Conservation (phyloP, 2,888 invertebrate species). For the Caenorhabditis japonica region DNA sequence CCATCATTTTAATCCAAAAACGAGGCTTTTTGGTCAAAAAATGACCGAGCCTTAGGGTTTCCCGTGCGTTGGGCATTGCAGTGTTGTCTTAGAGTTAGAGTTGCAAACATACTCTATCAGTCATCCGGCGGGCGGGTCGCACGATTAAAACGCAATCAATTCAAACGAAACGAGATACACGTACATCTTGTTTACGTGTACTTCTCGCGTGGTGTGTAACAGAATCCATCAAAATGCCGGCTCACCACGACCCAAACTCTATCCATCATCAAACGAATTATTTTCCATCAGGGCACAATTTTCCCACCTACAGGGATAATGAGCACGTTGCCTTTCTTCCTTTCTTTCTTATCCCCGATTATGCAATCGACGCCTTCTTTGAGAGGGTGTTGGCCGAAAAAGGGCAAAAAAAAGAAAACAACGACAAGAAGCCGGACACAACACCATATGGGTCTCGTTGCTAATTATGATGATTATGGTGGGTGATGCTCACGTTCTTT, state of each 20-base stretch:
- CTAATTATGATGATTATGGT: conserved; percentile 34
- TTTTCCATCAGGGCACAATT: neutral
- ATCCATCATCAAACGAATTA: conserved; percentile 1
- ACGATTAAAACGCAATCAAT: conserved; percentile 49
- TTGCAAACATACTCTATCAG: conserved; percentile 24
- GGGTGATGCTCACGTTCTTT: conserved; percentile 15
- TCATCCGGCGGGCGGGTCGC: too few relatives aligned
- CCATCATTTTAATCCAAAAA: too few relatives aligned
- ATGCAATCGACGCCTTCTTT: conserved; percentile 15
- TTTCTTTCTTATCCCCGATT: conserved; percentile 10
- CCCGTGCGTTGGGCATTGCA: too few relatives aligned
- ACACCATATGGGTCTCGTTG: conserved; percentile 37
- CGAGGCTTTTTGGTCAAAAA: too few relatives aligned
- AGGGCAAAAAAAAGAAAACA: conserved; percentile 27
- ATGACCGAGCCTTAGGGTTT: too few relatives aligned
- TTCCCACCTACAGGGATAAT: conserved; percentile 31
- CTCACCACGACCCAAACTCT: conserved; percentile 15
- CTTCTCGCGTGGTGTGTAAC: conserved; percentile 27
- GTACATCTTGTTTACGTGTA: conserved; percentile 52
- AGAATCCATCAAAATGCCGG: conserved; percentile 47
- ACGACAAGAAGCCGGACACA: conserved; percentile 28
- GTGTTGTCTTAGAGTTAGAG: too few relatives aligned
- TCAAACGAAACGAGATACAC: conserved; percentile 42
- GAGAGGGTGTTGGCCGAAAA: conserved; percentile 2
- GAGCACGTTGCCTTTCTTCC: too few relatives aligned